Base-by-base conservation (phyloP, 2,113 vertebrate genomes). In the Genyomyrus donnyi region DNA sequence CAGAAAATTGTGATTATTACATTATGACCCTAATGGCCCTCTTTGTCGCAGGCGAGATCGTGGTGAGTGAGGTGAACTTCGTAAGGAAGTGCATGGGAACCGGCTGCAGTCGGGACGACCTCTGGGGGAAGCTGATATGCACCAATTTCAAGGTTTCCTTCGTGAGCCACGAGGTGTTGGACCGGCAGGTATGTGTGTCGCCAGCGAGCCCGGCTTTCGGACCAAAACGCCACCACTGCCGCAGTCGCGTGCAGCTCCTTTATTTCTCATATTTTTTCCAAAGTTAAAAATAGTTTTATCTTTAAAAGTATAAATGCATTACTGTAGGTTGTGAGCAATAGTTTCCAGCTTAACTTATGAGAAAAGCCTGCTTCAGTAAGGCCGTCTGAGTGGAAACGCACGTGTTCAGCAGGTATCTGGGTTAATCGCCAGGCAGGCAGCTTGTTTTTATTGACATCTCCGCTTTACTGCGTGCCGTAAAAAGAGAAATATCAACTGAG, bases 111-210 rank as follows among this genome's bases (percentile, higher is more conserved):
- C 96, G 97, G 2, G 97, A 99, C 13, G 98, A 98, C 91, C 95
- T 99, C 56, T 99, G 98, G 97, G 98, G 98, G 52, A 99, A 98
- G 91, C 92, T 99, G 95, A 95, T 99, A 86, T 99, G 98, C 95
- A 99, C 97, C 90, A 99, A 99, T 96, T 99, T 99, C 96, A 99
- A 98, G 95, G 97, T 99, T 90, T 99, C 98, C 90, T 99, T 99
- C 92, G 95, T 99, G 90, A 97, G 97, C 11, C 97, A 99, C 88
- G 97, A 98, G 90, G 93, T 94, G 0, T 93, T 96, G 93, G 93
- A 96, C 3, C 96, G 96, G 66, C 97, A 97, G 98, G 98, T 97
- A 90, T 90, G 95, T 95, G 89, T 95, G 89, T 3, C 10, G 21
- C 27, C 27, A 5, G 0, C 4, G 2, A 27, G 24, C 9, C 35